Base-by-base conservation (phyloP, 1,140 invertebrate species). In the Drosophila subobscura region DNA sequence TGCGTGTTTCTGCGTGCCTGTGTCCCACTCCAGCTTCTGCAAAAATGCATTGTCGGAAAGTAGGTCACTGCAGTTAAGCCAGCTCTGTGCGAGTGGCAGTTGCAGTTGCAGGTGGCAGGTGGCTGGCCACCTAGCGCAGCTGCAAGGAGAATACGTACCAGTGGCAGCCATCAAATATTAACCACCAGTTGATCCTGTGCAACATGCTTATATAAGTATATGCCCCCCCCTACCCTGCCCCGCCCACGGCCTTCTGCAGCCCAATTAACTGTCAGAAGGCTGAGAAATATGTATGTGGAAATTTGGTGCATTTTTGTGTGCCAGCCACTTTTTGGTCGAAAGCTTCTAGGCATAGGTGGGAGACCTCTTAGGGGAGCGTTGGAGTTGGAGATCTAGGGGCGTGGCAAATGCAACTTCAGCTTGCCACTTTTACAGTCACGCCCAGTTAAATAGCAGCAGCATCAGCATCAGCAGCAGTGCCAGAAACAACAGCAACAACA, bases 391-490 rank as follows among this genome's bases (percentile, higher is more conserved):
- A 27, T 33, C 25, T 42, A 61, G 42, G 42, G 76, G 44, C 63
- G 77, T 60, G 54, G 75, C 72, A 40, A 56, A 44, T 84, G 80
- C 81, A 85, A 85, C 80, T 86, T 77, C 59, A 73, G 81, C 74
- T 86, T 72, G 72, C 81, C 80, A 86, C 72, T 84, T 84, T 73
- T 70, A 50, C 80, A 53, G 73, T 86, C 81, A 85, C 81, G 81
- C 81, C 81, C 81, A 85, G 67, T 81, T 85, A 81, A 80, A 86
- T 77, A 75, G 67, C 70, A 77, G 37, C 47, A 16, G 53, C 59
- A 40, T 49, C 27, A 12, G 63, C 70, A 45, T 61, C 54, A 52
- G 16, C 66, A 57, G 71, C 57, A 63, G 44, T 46, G 58, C 50
- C 49, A 45, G 23, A 3, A 37, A 10, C 33, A 37, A 12, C 33